Conservation (phyloP, 2,888 invertebrate species). For the Tinea trinotella region DNA sequence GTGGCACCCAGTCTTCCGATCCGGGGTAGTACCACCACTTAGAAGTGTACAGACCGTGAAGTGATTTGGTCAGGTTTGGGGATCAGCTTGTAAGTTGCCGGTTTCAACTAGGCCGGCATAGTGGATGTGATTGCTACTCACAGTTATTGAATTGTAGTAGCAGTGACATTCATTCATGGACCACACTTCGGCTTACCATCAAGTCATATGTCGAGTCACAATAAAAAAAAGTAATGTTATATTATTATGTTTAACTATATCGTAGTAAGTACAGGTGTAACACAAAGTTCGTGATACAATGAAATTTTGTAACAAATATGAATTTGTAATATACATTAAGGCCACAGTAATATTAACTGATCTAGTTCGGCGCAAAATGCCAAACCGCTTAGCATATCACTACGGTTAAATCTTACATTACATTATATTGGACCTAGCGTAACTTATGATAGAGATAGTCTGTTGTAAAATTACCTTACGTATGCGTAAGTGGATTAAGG, state of each 20-base stretch:
- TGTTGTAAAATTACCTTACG: slow-evolving; percentile 21
- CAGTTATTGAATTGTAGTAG: too few relatives aligned
- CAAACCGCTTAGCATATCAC: slow-evolving; percentile 55
- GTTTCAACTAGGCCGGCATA: too few relatives aligned
- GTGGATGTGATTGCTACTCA: too few relatives aligned
- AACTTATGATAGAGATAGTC: slow-evolving; percentile 6
- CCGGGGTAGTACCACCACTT: too few relatives aligned
- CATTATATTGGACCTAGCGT: slow-evolving; percentile 19
- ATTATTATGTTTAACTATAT: not conserved
- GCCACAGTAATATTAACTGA: slow-evolving; percentile 14
- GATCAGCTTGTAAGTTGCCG: too few relatives aligned
- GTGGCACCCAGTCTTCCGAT: too few relatives aligned
- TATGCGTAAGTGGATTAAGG: slow-evolving; percentile 22
- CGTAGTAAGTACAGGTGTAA: not conserved
- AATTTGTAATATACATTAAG: slow-evolving; percentile 15
- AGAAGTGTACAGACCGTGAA: too few relatives aligned
- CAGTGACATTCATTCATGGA: too few relatives aligned
- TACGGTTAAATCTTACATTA: slow-evolving; percentile 21
- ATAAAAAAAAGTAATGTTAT: not conserved
- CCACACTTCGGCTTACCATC: too few relatives aligned
- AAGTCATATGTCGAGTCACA: too few relatives aligned
- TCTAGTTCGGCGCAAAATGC: slow-evolving; percentile 39
- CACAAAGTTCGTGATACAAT: slow-evolving; percentile 11
- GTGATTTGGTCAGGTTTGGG: too few relatives aligned
- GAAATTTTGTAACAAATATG: slow-evolving; percentile 14